Evolutionary conservation across 2,797 vertebrate genomes (phyloP).

Genomic region (Gobio occitaniae): DNA sequence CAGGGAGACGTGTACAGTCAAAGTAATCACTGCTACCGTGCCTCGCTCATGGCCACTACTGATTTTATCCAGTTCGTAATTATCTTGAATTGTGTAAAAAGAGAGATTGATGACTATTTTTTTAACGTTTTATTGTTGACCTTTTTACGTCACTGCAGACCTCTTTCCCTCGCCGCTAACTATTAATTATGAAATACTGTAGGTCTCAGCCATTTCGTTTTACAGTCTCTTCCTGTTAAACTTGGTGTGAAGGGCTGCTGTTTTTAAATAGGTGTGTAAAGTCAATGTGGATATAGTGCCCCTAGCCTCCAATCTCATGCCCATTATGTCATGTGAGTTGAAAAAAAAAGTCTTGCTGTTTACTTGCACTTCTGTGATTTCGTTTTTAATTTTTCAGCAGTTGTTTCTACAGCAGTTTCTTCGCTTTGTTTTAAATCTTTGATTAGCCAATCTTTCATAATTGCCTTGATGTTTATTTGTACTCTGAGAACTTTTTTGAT

Average conservation of each 20-base stretch:
- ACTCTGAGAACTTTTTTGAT: not conserved
- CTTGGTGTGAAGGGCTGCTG: conserved; percentile 79
- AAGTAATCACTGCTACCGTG: conserved; percentile 70
- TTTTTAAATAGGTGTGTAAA: conserved; percentile 78
- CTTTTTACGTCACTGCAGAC: conserved; percentile 77
- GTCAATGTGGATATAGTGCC: conserved; percentile 66
- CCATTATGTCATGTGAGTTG: conserved; percentile 79
- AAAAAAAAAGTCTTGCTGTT: conserved; percentile 25
- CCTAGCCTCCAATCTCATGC: conserved; percentile 65
- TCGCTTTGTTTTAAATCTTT: not conserved
- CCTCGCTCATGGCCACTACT: conserved; percentile 66
- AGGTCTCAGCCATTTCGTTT: conserved; percentile 75
- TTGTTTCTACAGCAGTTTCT: not conserved
- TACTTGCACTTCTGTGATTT: conserved; percentile 11
- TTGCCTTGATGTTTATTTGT: not conserved
- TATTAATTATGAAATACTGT: conserved; percentile 87
- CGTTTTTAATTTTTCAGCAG: not conserved
- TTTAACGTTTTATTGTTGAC: conserved; percentile 77
- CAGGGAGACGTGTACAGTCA: conserved; percentile 63
- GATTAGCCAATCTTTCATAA: not conserved
- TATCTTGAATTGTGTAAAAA: conserved; percentile 57
- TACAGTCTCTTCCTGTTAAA: conserved; percentile 82
- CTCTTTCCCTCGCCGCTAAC: conserved; percentile 69
- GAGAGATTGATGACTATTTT: conserved; percentile 78
- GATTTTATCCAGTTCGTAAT: conserved; percentile 64